Base-by-base conservation (phyloP, 2,113 vertebrate genomes). In the Gobio gobio region DNA sequence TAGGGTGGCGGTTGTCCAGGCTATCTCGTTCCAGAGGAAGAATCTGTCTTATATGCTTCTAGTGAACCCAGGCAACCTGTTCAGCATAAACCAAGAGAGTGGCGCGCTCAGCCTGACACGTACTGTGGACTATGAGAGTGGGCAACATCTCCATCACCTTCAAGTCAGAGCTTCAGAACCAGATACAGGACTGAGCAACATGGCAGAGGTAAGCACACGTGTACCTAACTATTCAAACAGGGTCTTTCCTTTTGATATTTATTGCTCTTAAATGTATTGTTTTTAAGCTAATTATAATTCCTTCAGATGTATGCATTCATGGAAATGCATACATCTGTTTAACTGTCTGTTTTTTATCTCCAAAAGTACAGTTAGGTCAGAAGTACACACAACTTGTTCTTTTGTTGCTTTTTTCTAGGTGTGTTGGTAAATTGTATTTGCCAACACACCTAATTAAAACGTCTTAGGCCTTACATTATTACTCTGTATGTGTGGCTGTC, bases 11-110 rank as follows among this genome's bases (percentile, higher is more conserved):
- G 87, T 94, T 89, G 94, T 97, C 22, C 95, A 95, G 90, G 97
- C 97, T 22, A 84, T 96, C 85, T 97, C 97, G 63, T 98, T 98
- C 94, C 97, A 97, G 93, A 94, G 86, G 87, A 94, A 92, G 85
- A 89, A 82, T 54, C 91, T 97, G 73, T 95, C 92, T 0, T 98
- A 96, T 90, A 89, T 92, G 84, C 91, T 98, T 89, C 90, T 95
- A 90, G 92, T 90, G 0, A 97, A 97, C 81, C 96, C 96, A 18
- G 94, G 95, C 0, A 96, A 96, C 74, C 92, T 97, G 68, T 97
- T 98, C 93, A 91, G 87, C 45, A 89, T 98, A 90, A 92, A 93
- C 89, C 96, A 95, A 88, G 94, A 95, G 85, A 96, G 91, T 0
- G 97, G 97, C 0, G 94, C 94, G 8, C 91, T 98, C 84, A 95